These are phyloP conservation scores for Julus scanicus DNA, from an alignment of 2,888 invertebrate species.

Conservation along the genomic window DNA sequence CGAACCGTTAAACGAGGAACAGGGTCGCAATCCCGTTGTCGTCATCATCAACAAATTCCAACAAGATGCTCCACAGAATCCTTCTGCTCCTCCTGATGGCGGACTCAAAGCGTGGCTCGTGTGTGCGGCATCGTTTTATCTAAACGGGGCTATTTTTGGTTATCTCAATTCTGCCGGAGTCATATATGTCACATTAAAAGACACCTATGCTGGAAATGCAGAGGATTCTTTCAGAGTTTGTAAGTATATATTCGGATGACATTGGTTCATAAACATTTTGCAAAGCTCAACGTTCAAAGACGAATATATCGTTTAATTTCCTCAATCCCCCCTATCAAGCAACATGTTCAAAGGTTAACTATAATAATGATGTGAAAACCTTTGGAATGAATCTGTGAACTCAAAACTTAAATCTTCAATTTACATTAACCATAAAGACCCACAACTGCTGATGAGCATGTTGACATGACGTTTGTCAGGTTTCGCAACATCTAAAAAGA, in stretches of 20 bases:
- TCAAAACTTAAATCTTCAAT: too few relatives aligned
- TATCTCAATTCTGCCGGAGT: slow-evolving; percentile 90
- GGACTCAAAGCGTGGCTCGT: slow-evolving; percentile 83
- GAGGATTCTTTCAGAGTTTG: slow-evolving; percentile 85
- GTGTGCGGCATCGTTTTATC: slow-evolving; percentile 84
- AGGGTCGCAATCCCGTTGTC: background rate
- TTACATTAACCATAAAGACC: background rate
- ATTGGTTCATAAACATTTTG: too few relatives aligned
- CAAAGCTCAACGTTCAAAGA: too few relatives aligned
- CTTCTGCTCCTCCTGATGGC: slow-evolving; percentile 69
- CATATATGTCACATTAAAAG: slow-evolving; percentile 77
- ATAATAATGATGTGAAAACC: too few relatives aligned
- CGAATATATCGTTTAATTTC: too few relatives aligned
- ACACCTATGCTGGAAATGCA: slow-evolving; percentile 71
- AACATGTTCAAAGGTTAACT: too few relatives aligned
- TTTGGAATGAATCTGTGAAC: too few relatives aligned
- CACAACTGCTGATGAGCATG: background rate
- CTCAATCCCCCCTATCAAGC: too few relatives aligned
- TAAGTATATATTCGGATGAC: slow-evolving; percentile 65
- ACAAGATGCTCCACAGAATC: slow-evolving; percentile 22
- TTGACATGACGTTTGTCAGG: background rate
- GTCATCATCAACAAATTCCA: background rate
- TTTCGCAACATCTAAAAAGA: background rate
- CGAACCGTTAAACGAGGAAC: background rate
- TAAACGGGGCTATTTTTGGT: slow-evolving; percentile 90